phyloP scores from a whole-genome alignment of 2,888 invertebrate species.

The Drosophila paramelanica region DNA sequence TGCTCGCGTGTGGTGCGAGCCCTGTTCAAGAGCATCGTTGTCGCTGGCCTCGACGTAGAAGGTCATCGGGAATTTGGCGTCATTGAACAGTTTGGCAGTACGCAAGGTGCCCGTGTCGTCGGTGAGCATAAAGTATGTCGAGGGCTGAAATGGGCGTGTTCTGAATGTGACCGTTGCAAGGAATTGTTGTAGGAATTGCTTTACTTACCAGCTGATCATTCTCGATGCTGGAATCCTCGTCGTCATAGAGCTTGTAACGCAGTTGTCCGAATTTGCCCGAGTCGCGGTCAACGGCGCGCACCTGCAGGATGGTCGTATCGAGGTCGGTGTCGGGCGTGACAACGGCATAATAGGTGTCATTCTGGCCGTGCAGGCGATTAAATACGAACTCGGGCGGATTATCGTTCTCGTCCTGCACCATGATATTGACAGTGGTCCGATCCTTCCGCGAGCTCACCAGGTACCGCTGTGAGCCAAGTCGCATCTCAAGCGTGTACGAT shows the following conservation, averaged over 20 bases:
- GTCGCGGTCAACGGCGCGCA: slow-evolving; percentile 95
- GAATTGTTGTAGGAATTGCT: not conserved
- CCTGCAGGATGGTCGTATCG: slow-evolving; percentile 91
- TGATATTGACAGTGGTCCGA: slow-evolving; percentile 91
- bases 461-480: slow-evolving; percentile 92
- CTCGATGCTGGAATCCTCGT: slow-evolving; percentile 80
- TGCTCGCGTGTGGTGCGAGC: slow-evolving; percentile 83
- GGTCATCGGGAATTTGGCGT: slow-evolving; percentile 89
- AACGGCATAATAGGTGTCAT: slow-evolving; percentile 92
- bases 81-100: slow-evolving; percentile 90
- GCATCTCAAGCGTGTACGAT: slow-evolving; percentile 91
- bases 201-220: slow-evolving; percentile 77
- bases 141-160: slow-evolving; percentile 66
- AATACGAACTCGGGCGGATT: slow-evolving; percentile 93
- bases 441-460: slow-evolving; percentile 92
- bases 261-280: slow-evolving; percentile 93
- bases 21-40: slow-evolving; percentile 86
- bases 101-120: slow-evolving; percentile 91
- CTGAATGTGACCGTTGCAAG: not conserved
- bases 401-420: slow-evolving; percentile 94
- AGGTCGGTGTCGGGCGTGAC: slow-evolving; percentile 90
- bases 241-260: slow-evolving; percentile 87
- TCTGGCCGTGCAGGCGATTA: slow-evolving; percentile 87
- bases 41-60: slow-evolving; percentile 89
- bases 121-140: slow-evolving; percentile 89